Percentiles rank a stretch among this genome's conserved stretches.
phyloP scores from a whole-genome alignment of 2,888 invertebrate genomes.

The Philhelius pedissequus region DNA sequence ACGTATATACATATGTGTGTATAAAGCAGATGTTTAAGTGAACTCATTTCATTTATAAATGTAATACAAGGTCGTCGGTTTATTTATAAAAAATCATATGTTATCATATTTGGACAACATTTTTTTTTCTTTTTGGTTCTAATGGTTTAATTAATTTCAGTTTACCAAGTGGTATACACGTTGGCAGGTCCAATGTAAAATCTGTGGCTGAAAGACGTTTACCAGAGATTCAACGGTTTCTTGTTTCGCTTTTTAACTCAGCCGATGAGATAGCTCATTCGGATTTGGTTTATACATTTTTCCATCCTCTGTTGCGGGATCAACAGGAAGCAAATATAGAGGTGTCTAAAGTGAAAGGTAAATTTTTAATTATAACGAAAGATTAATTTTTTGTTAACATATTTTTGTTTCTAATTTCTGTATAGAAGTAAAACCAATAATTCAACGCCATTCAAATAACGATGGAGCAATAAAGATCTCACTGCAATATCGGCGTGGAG shows the following conservation, averaged over 20 bases:
- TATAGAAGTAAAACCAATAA: slow-evolving; percentile 74
- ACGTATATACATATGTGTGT: too few relatives aligned
- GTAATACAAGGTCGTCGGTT: slow-evolving; percentile 11
- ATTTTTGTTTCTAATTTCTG: not conserved
- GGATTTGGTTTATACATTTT: slow-evolving; percentile 98
- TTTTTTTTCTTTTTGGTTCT: not conserved
- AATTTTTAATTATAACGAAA: slow-evolving; percentile 35
- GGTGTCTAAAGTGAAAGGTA: slow-evolving; percentile 88
- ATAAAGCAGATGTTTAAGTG: slow-evolving; percentile 11
- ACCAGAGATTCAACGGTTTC: slow-evolving; percentile 92
- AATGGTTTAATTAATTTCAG: slow-evolving; percentile 77
- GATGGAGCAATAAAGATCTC: slow-evolving; percentile 86
- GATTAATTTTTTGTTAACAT: not conserved
- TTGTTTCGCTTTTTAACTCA: slow-evolving; percentile 90
- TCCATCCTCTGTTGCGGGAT: slow-evolving; percentile 96
- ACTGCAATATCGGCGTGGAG: slow-evolving; percentile 86
- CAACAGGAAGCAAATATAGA: slow-evolving; percentile 93
- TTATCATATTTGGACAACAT: not conserved
- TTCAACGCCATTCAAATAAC: slow-evolving; percentile 76
- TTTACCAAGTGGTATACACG: slow-evolving; percentile 87
- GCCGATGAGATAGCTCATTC: slow-evolving; percentile 97
- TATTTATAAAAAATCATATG: slow-evolving; percentile 5
- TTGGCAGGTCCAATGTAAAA: slow-evolving; percentile 95
- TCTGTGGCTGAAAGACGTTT: slow-evolving; percentile 96
- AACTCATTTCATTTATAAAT: not conserved